These are phyloP conservation scores for Zosterops pallidus DNA, from an alignment of 2,113 vertebrate species.

Conservation along the genomic window DNA sequence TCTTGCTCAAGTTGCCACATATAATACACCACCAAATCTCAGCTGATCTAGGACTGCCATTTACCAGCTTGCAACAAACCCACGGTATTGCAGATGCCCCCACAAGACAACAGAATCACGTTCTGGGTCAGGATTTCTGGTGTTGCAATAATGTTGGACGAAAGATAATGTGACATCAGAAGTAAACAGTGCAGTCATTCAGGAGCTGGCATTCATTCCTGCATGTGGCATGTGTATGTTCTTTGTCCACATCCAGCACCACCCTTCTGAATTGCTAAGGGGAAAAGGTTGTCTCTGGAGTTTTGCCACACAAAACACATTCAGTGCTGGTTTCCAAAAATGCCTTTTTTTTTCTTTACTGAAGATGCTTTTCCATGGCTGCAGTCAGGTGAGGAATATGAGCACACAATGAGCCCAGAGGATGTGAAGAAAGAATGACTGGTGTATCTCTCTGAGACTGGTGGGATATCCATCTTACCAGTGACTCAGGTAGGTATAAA, in stretches of 20 bases:
- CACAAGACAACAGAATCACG: not conserved
- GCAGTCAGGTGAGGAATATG: not conserved
- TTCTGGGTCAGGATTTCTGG: not conserved
- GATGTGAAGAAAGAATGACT: not conserved
- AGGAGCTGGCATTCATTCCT: not conserved
- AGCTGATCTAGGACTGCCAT: not conserved
- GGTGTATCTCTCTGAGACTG: not conserved
- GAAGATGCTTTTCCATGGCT: not conserved
- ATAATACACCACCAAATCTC: not conserved
- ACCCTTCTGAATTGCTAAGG: not conserved
- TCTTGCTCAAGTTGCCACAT: not conserved
- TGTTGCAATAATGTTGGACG: not conserved
- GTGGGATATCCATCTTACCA: not conserved
- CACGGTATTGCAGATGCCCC: not conserved
- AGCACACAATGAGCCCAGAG: not conserved
- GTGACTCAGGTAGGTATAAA: not conserved
- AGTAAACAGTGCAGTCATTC: not conserved
- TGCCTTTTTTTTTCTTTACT: not conserved
- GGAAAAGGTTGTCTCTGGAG: not conserved
- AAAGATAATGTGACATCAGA: not conserved
- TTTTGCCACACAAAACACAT: not conserved
- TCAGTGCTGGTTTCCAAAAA: not conserved
- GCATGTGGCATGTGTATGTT: accelerated
- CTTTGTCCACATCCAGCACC: not conserved
- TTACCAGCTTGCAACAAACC: not conserved